Conservation (phyloP, 2,113 vertebrate genomes). For the Daubentonia madagascariensis region DNA sequence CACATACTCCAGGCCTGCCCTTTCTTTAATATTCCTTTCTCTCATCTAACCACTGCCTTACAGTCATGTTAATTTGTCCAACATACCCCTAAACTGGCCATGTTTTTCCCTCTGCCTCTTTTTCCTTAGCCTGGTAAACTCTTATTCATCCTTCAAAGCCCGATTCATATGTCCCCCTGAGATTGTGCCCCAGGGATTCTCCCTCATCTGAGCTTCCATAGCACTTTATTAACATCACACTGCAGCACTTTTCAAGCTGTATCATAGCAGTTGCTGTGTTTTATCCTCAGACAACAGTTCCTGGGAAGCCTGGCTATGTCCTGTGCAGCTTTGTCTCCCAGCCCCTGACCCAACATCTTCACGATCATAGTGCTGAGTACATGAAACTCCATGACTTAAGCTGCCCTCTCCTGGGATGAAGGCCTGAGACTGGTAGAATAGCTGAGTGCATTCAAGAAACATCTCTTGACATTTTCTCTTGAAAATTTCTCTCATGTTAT, state of each 20-base stretch:
- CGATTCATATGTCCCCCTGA: background rate
- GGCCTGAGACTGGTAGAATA: background rate
- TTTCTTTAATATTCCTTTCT: background rate
- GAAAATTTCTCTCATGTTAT: background rate
- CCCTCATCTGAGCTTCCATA: background rate
- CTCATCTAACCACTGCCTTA: background rate
- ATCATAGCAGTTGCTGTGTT: accelerated
- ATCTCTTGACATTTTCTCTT: background rate
- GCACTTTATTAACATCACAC: background rate
- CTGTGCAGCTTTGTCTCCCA: background rate
- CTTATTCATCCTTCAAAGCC: background rate
- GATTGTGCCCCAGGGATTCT: background rate
- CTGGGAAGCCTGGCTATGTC: background rate
- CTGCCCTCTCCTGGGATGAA: background rate
- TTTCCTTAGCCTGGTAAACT: background rate
- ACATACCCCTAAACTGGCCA: background rate
- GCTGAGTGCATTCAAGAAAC: background rate
- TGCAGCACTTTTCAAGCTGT: accelerated
- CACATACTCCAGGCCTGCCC: background rate
- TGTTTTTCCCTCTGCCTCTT: background rate
- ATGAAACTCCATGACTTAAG: background rate
- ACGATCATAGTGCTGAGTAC: background rate
- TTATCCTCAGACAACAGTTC: background rate
- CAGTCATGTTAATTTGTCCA: background rate
- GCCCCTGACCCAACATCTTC: too few species aligned